Base-by-base conservation (phyloP, 2,888 invertebrate species). In the Salpingus planirostris region DNA sequence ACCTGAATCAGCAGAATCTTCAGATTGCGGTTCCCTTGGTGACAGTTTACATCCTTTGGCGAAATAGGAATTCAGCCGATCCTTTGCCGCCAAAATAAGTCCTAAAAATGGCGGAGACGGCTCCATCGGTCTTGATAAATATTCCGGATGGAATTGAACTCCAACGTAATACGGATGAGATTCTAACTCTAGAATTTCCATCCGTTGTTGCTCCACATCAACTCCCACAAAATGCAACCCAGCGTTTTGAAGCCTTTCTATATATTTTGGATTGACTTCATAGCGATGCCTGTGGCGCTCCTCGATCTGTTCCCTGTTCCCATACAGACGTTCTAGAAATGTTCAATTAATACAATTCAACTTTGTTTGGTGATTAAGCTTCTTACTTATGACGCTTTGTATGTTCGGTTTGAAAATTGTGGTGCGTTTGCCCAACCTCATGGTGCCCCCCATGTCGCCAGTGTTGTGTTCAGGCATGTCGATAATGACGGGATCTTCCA, bases 401-500 rank as follows among this genome's bases (percentile, higher is more conserved):
- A 72, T 71, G 2, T 70, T 64, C 2, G 62, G 68, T 37, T 77
- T 76, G 58, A 99, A 86, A 22, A 81, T 66, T 0, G 97, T 97
- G 36, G 76, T 79, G 50, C 96, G 76, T 57, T 83, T 87, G n/a
- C 98, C 98, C 26, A 99, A 69, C 36, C 98, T 71, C 98, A 99
- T 98, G 0, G 98, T 98, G 5, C 96, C 98, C 2, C 98, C 98
- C 72, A 91, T 77, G 46, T 84, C 75, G 0, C 90, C 93, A 0
- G 82, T 78, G 60, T 91, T 90, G 63, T 97, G 93, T 65, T 99
- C 98, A 0, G 97, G 96, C 98, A 99, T 99, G 52, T 98, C 96
- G 40, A 98, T 87, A 3, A 98, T 88, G 21, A 96, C 70, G 15
- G 89, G 86, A 62, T 85, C 67, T 18, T 68, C 67, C 7, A 85